These are phyloP conservation scores for Leuciscus waleckii DNA, from an alignment of 2,797 vertebrate species.

Conservation along the genomic window DNA sequence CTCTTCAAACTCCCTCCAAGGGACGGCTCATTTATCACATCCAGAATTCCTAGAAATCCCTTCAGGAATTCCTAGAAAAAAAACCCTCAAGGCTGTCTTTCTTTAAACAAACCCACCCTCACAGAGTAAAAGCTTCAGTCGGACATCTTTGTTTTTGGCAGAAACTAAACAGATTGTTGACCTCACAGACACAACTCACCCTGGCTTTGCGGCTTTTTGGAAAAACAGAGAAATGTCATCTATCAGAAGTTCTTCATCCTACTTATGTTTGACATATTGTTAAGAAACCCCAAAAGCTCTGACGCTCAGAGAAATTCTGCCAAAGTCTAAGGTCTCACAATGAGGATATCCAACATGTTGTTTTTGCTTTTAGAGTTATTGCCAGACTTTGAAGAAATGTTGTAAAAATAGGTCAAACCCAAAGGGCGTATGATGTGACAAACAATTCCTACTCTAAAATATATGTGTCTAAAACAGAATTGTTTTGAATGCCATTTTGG, in stretches of 20 bases:
- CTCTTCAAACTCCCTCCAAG: slow-evolving; percentile 17
- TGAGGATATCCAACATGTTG: slow-evolving; percentile 41
- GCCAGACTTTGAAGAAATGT: slow-evolving; percentile 38
- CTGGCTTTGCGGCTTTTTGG: slow-evolving; percentile 18
- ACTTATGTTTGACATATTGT: slow-evolving; percentile 23
- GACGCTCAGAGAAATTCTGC: slow-evolving; percentile 11
- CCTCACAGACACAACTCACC: background rate
- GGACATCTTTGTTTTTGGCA: slow-evolving; percentile 27
- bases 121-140: slow-evolving; percentile 15
- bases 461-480: background rate
- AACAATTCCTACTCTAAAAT: slow-evolving; percentile 14
- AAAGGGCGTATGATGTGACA: slow-evolving; percentile 15
- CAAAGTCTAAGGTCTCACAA: slow-evolving; percentile 49
- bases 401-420: slow-evolving; percentile 39
- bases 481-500: background rate
- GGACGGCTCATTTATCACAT: slow-evolving; percentile 16
- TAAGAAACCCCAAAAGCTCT: slow-evolving; percentile 25
- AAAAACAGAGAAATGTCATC: slow-evolving; percentile 6
- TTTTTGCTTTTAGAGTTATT: slow-evolving; percentile 33
- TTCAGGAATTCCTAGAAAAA: slow-evolving; percentile 36
- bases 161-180: slow-evolving; percentile 44
- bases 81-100: slow-evolving; percentile 26
- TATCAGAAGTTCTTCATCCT: slow-evolving; percentile 1
- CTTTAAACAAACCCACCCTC: slow-evolving; percentile 15
- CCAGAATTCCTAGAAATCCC: slow-evolving; percentile 40